Conservation (phyloP, 2,113 vertebrate species). For the Caranx melampygus region DNA sequence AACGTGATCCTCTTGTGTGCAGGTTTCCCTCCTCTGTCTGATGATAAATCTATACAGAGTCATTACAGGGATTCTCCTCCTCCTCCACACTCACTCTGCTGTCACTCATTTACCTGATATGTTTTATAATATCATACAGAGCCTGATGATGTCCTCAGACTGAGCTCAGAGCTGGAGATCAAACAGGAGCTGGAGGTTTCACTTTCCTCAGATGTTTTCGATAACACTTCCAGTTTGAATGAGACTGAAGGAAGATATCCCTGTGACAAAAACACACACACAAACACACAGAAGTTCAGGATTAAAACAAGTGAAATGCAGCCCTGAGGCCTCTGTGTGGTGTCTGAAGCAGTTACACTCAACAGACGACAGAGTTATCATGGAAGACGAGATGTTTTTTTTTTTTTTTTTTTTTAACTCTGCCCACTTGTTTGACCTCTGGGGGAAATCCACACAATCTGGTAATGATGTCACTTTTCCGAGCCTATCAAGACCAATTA, state of each 20-base stretch:
- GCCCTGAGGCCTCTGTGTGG: slow-evolving; percentile 9
- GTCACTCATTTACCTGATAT: neutral
- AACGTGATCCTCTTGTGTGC: neutral
- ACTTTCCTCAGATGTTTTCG: slow-evolving; percentile 32
- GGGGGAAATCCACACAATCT: slow-evolving; percentile 75
- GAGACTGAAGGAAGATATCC: neutral
- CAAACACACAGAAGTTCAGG: neutral
- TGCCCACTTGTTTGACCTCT: slow-evolving; percentile 73
- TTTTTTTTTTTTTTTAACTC: slow-evolving; percentile 41
- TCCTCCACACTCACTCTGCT: neutral
- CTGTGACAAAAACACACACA: neutral
- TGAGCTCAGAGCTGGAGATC: slow-evolving; percentile 1
- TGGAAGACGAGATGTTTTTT: neutral
- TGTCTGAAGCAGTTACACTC: slow-evolving; percentile 33
- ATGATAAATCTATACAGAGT: neutral
- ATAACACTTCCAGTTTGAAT: slow-evolving; percentile 17
- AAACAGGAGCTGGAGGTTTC: slow-evolving; percentile 11
- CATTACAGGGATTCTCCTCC: neutral
- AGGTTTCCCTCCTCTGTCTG: neutral
- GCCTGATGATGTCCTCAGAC: neutral
- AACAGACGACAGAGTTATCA: slow-evolving; percentile 31
- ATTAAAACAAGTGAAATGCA: slow-evolving; percentile 37
- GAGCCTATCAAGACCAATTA: slow-evolving; percentile 81
- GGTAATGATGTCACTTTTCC: slow-evolving; percentile 83
- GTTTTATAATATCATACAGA: neutral